phyloP scores from a whole-genome alignment of 2,797 vertebrate species.

The Propithecus perrieri region DNA sequence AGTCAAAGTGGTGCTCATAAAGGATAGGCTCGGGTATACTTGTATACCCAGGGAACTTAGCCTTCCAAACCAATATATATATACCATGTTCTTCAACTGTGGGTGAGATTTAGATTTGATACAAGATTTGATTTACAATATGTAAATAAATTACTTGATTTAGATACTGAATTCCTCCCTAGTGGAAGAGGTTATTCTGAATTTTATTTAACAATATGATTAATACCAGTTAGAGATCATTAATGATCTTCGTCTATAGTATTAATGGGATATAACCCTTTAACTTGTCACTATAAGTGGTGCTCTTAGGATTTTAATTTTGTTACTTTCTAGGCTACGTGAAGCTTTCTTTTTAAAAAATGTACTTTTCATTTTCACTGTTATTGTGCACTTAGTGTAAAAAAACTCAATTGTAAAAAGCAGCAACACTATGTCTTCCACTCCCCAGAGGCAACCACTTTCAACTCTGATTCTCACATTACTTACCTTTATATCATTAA shows the following conservation, averaged over 20 bases:
- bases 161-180: conserved; percentile 49
- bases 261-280: not conserved
- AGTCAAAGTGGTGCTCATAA: conserved; percentile 35
- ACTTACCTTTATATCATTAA: conserved; percentile 8
- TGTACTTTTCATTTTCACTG: conserved; percentile 30
- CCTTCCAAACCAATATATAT: conserved; percentile 22
- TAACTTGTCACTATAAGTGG: not conserved
- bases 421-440: not conserved
- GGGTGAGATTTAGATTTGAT: conserved; percentile 44
- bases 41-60: conserved; percentile 30
- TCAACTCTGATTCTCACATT: not conserved
- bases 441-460: not conserved
- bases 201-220: not conserved
- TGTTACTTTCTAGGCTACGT: conserved; percentile 28
- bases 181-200: conserved; percentile 38
- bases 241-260: not conserved
- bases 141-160: conserved; percentile 50
- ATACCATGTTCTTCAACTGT: conserved; percentile 16
- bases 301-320: not conserved
- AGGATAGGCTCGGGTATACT: not conserved
- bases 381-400: conserved; percentile 16
- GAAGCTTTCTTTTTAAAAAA: not conserved
- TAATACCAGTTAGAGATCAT: conserved; percentile 32
- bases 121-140: conserved; percentile 30
- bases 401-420: conserved; percentile 28